Conservation (phyloP, 1,140 invertebrate genomes). For the Drosophila auraria region DNA sequence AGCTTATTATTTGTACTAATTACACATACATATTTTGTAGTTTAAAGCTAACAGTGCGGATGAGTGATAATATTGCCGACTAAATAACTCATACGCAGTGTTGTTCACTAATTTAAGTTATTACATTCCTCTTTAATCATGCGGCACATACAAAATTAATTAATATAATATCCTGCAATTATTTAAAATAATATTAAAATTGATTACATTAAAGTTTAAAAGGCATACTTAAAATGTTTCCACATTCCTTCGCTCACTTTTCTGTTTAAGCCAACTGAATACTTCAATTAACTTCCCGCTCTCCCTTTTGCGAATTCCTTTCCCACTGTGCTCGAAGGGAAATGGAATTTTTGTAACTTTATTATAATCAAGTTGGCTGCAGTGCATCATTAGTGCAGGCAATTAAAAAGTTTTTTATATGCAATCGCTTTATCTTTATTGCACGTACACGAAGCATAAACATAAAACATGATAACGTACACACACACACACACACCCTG, state of each 20-base stretch:
- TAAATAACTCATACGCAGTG: not conserved
- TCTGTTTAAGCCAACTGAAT: not conserved
- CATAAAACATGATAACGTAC: slow-evolving; percentile 78
- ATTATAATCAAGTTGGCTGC: slow-evolving; percentile 81
- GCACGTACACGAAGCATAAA: slow-evolving; percentile 79
- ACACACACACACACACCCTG: slow-evolving; percentile 15
- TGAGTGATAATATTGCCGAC: not conserved
- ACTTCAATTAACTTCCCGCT: not conserved
- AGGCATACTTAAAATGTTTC: not conserved
- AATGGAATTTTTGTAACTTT: slow-evolving; percentile 59
- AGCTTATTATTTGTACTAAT: not conserved
- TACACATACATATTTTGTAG: too few relatives aligned
- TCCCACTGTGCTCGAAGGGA: slow-evolving; percentile 37
- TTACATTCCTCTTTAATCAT: not conserved
- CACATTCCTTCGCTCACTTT: not conserved
- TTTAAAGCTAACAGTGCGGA: not conserved
- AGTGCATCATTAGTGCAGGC: slow-evolving; percentile 83
- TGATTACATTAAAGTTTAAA: not conserved
- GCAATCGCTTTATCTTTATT: slow-evolving; percentile 82
- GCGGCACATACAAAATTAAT: too few relatives aligned
- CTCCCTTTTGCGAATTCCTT: not conserved
- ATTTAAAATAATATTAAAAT: not conserved
- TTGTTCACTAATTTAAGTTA: not conserved
- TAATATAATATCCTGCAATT: not conserved
- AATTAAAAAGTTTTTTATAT: slow-evolving; percentile 83